Evolutionary conservation across 2,797 vertebrate species (phyloP), one percentile per base, ranked within the genome.

Genomic region (Anguilla obscura): DNA sequence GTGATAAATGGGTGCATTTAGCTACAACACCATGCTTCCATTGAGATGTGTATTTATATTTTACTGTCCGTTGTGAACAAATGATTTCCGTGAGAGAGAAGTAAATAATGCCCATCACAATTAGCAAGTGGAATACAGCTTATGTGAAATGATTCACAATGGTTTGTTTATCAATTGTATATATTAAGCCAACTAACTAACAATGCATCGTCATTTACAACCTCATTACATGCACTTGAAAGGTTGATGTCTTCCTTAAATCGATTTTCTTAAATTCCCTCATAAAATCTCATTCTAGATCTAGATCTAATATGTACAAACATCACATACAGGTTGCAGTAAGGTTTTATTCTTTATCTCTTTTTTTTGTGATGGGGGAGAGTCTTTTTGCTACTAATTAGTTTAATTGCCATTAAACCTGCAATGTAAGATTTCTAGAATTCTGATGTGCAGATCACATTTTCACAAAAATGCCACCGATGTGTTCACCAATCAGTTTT

Each of bases 1-100:
- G 16, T 85, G 36, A 60, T 33, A 63, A 66, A 85, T 40, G 66
- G 48, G 24, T 33, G 48, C 84, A 85, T 85, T 63, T 40, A 85
- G 58, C 36, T 58, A 63, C 16, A 85, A 85, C 21, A 48, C 21
- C 27, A 85, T 85, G 58, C 18, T 66, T 66, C 58, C 33, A 66
- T 40, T 3, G 84, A 50, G 84, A n/a, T 33, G 10, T 63, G 50
- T 54, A 18, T 76, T 84, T 85, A 30, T 85, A 27, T 56, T 56
- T 33, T 36, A 33, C n/a, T 30, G 84, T 63, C 54, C 14, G 18
- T 9, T 85, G 30, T 45, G 84, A 66, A 7, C 66, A 60, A 33
- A 30, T 30, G 16, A 27, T 85, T 45, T 85, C 1, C 84, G 66
- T 30, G 30, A 33, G 8, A 24, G 58, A 33, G 33, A 60, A n/a